These are phyloP conservation scores for Trypoxylus dichotomus DNA, from an alignment of 1,140 invertebrate genomes.

Conservation along the genomic window DNA sequence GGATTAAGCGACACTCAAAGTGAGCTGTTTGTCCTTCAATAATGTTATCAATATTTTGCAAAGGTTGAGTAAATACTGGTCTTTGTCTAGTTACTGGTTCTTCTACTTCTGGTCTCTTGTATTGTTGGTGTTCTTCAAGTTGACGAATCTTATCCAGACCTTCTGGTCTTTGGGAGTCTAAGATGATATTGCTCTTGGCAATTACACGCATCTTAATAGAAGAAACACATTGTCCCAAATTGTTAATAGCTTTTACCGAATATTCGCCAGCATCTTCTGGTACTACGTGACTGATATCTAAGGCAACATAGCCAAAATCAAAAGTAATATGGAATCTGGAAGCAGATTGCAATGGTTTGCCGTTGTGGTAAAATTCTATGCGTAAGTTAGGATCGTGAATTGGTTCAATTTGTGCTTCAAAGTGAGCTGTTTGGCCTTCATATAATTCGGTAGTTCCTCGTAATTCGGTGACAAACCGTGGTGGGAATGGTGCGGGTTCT, in stretches of 20 bases:
- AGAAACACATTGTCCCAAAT: slow-evolving; percentile 82
- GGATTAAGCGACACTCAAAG: slow-evolving; percentile 95
- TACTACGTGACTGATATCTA: slow-evolving; percentile 87
- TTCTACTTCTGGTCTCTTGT: slow-evolving; percentile 75
- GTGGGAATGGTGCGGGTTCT: slow-evolving; percentile 74
- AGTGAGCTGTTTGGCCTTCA: slow-evolving; percentile 86
- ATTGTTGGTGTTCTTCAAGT: slow-evolving; percentile 81
- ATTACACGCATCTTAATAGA: slow-evolving; percentile 79
- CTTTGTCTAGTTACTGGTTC: slow-evolving; percentile 85
- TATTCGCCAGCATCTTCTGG: slow-evolving; percentile 95
- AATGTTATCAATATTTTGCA: slow-evolving; percentile 88
- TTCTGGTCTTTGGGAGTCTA: slow-evolving; percentile 93
- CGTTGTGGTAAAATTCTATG: slow-evolving; percentile 91
- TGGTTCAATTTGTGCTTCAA: slow-evolving; percentile 90
- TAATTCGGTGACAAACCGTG: slow-evolving; percentile 80
- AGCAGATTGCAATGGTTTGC: slow-evolving; percentile 82
- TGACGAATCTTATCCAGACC: slow-evolving; percentile 92
- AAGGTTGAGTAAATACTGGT: slow-evolving; percentile 92
- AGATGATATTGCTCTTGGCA: slow-evolving; percentile 85
- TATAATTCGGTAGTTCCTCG: slow-evolving; percentile 81
- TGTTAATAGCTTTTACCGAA: slow-evolving; percentile 85
- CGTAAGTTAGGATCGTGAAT: slow-evolving; percentile 87
- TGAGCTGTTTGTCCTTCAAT: slow-evolving; percentile 91
- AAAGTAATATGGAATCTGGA: slow-evolving; percentile 90
- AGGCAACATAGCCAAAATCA: slow-evolving; percentile 92